These are phyloP conservation scores for Oophaga sylvatica DNA, from an alignment of 2,797 vertebrate species.

Conservation along the genomic window DNA sequence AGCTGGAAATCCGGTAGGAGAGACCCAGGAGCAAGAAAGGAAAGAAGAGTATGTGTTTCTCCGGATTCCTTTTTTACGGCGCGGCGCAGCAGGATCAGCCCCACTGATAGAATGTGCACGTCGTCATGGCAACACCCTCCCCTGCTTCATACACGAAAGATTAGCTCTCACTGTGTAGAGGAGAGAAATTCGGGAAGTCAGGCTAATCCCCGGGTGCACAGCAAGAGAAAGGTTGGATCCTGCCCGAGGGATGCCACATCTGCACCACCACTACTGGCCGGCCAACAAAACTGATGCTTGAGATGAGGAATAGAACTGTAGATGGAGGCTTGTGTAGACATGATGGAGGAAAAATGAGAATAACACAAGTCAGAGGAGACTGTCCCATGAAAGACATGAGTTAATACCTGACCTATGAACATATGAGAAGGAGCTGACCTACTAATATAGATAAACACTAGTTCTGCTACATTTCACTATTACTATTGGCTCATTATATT, in stretches of 20 bases:
- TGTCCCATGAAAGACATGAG: constrained; percentile 73
- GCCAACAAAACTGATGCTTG: constrained; percentile 79
- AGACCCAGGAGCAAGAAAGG: constrained; percentile 71
- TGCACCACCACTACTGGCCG: constrained; percentile 77
- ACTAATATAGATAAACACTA: not conserved
- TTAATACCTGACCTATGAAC: constrained; percentile 65
- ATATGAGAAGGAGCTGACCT: constrained; percentile 51
- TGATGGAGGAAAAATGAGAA: constrained; percentile 72
- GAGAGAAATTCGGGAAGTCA: constrained; percentile 84
- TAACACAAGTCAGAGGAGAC: constrained; percentile 74
- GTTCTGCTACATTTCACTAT: too few relatives aligned
- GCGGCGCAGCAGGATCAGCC: constrained; percentile 76
- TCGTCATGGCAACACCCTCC: constrained; percentile 84
- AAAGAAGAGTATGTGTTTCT: constrained; percentile 76
- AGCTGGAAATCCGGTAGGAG: constrained; percentile 76
- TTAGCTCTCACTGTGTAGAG: constrained; percentile 83
- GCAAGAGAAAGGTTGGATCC: constrained; percentile 82
- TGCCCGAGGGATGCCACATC: constrained; percentile 79
- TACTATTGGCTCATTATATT: too few relatives aligned
- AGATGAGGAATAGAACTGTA: constrained; percentile 80
- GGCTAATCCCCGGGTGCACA: constrained; percentile 83
- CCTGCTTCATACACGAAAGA: constrained; percentile 83
- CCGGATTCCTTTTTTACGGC: constrained; percentile 78
- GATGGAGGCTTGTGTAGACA: constrained; percentile 76
- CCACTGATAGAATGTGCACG: constrained; percentile 82